Percentiles rank a stretch among this genome's conserved stretches.
Conservation (phyloP, 2,113 vertebrate species). For the Gnathonemus echidnorhynchus region DNA sequence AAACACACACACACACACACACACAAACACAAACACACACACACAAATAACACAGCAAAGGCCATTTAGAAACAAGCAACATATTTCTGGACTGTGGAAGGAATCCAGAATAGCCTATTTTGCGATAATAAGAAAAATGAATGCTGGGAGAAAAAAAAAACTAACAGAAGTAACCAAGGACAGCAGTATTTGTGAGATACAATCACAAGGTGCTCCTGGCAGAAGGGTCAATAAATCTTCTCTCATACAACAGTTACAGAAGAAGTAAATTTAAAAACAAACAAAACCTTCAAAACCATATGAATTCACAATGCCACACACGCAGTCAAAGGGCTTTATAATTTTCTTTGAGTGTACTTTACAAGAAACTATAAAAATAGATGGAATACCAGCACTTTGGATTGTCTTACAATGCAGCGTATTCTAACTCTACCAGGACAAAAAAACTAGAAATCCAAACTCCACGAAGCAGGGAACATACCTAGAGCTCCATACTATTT, state of each 20-base stretch:
- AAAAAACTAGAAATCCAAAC: not conserved
- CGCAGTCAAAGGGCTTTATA: not conserved
- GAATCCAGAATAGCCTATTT: not conserved
- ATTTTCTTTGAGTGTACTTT: not conserved
- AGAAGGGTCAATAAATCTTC: not conserved
- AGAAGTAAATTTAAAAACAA: not conserved
- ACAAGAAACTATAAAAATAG: not conserved
- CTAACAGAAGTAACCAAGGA: not conserved
- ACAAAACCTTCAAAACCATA: not conserved
- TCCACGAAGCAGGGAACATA: not conserved
- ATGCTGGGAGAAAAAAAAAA: not conserved
- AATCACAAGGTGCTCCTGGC: not conserved
- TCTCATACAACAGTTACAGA: slow-evolving; percentile 17
- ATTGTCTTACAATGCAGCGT: not conserved
- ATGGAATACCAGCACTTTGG: not conserved
- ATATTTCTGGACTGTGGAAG: not conserved
- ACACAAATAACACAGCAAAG: not conserved
- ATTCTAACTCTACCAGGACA: not conserved
- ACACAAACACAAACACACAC: not conserved
- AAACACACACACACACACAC: not conserved
- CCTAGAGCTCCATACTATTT: not conserved
- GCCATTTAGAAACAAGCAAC: not conserved
- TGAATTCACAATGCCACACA: not conserved
- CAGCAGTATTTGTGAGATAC: not conserved
- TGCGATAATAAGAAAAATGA: not conserved